Base-by-base conservation (phyloP, 30 jellyfish, hydroid and myxozoan genomes). In the Pseudorhiza aurosa region DNA sequence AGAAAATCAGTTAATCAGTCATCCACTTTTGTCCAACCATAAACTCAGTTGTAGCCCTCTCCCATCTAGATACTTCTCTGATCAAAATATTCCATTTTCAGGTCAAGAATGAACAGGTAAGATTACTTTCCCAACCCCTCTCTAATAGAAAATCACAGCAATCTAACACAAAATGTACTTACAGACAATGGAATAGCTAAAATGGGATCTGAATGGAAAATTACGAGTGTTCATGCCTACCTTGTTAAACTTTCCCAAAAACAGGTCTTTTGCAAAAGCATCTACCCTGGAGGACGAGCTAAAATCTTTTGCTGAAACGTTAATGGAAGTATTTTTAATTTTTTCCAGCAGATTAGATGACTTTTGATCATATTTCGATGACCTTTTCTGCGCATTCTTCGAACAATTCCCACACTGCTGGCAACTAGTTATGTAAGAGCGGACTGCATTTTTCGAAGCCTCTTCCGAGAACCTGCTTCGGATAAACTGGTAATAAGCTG, bases 241-340 rank as follows among this genome's bases (percentile, higher is more conserved):
- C 90, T 78, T 78, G 15, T 63, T 43, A 25, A 78, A 78, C 26
- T 47, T 63, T 46, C 90, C 90, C 21, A 78, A 32, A 31, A 78
- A 78, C 32, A 78, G 33, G 24, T 78, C 90, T 46, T 62, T 78
- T 26, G 90, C 90, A 62, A 78, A 78, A 17, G 80, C 68, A 12
- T 62, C 26, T 19, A 11, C 7, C 35, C 65, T 12, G 15, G 58
- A 35, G 17, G 80, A 33, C 6, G 47, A 35, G 70, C 68, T 59
- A 7, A 77, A 15, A 21, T 29, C 18, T 43, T 71, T 46, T 25
- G 42, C 17, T 4, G 37, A 32, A 47, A 0, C 57, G 17, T 26
- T 15, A 2, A 43, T 6, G 7, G 14, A 1, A 58, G 8, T 11
- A 25, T n/a, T n/a, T n/a, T n/a, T n/a, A n/a, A n/a, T n/a, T n/a